Conservation (phyloP, 2,888 invertebrate species). For the Petrolisthes cinctipes region DNA sequence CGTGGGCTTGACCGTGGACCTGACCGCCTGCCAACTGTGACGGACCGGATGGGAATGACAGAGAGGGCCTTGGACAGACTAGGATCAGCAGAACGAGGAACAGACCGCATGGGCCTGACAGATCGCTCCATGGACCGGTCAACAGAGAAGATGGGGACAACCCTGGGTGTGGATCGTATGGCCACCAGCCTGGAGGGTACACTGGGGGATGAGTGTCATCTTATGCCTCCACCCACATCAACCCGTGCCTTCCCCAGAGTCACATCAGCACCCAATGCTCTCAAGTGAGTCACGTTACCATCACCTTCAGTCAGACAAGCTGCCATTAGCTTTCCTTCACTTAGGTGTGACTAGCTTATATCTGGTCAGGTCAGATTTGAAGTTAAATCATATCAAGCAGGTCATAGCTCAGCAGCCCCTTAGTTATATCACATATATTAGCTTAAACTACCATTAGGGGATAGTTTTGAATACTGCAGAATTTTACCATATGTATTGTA, state of each 20-base stretch:
- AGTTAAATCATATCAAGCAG: no score
- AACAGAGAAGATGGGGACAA: background rate
- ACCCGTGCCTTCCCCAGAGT: conserved; percentile 71
- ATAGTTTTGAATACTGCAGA: no score
- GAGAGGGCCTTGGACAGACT: background rate
- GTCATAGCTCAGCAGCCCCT: no score
- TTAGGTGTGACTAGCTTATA: no score
- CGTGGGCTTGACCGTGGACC: conserved; percentile 10
- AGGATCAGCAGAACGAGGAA: background rate
- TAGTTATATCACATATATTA: no score
- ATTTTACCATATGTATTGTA: no score
- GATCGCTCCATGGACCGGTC: background rate
- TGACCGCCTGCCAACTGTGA: background rate
- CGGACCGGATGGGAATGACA: background rate
- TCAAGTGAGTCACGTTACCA: conserved; percentile 74
- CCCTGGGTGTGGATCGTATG: conserved; percentile 47
- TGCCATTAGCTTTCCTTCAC: no score
- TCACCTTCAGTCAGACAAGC: no score
- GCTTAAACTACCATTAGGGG: no score
- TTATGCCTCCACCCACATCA: conserved; percentile 44
- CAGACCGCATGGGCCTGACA: background rate
- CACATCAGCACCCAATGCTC: conserved; percentile 82
- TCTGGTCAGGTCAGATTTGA: no score
- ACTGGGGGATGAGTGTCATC: conserved; percentile 43
- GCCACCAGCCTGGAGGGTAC: conserved; percentile 60